Evolutionary conservation across 2,797 vertebrate species (phyloP).

Genomic region (Parambassis ranga): DNA sequence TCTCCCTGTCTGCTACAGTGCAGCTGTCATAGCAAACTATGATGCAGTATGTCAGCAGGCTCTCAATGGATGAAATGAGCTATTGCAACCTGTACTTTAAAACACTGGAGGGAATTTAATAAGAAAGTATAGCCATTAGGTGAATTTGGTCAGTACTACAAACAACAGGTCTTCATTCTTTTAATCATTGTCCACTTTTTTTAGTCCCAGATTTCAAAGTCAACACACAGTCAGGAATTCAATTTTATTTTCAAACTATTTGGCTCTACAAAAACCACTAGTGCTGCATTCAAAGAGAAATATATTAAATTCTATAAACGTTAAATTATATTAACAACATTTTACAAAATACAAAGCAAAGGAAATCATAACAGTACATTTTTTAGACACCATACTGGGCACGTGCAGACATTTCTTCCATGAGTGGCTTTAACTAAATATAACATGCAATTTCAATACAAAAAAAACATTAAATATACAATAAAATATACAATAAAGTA

Average conservation of each 20-base stretch:
- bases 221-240: neutral
- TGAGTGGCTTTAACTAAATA: conserved; percentile 9
- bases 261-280: conserved; percentile 11
- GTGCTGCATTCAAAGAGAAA: conserved; percentile 40
- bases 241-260: conserved; percentile 49
- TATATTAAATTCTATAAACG: conserved; percentile 79
- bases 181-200: too few relatives aligned
- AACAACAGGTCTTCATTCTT: too few relatives aligned
- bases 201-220: too few relatives aligned
- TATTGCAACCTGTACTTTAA: too few relatives aligned
- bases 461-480: conserved; percentile 14
- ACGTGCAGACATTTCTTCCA: neutral
- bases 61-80: too few relatives aligned
- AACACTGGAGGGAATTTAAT: too few relatives aligned
- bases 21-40: too few relatives aligned
- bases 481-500: neutral
- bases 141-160: too few relatives aligned
- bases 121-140: too few relatives aligned
- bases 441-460: conserved; percentile 20
- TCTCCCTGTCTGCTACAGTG: too few relatives aligned
- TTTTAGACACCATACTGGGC: neutral
- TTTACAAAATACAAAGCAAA: conserved; percentile 44
- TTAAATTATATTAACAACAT: conserved; percentile 73
- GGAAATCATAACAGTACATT: neutral
- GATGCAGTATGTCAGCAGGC: too few relatives aligned